Evolutionary conservation across 2,797 vertebrate species (phyloP).

Genomic region (Tapirus indicus): DNA sequence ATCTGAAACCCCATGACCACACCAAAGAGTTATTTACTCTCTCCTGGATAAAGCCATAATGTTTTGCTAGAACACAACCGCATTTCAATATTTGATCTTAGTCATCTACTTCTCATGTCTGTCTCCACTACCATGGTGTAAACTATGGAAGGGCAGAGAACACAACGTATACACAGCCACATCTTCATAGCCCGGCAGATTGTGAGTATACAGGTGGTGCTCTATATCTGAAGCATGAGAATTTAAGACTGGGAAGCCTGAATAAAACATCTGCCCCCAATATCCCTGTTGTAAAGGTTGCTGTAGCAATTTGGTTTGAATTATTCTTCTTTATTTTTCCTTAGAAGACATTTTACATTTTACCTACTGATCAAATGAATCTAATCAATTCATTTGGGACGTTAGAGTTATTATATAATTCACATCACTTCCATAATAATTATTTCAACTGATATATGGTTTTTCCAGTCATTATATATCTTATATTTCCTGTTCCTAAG

Average conservation of each 20-base stretch:
- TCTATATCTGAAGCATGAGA: background rate
- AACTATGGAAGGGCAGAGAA: background rate
- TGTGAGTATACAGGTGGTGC: background rate
- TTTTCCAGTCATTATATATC: conserved; percentile 31
- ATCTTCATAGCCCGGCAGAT: background rate
- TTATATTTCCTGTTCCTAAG: conserved; percentile 26
- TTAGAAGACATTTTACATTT: background rate
- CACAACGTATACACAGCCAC: fast-evolving
- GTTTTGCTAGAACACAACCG: background rate
- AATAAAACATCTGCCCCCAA: background rate
- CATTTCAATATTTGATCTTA: background rate
- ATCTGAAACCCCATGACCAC: background rate
- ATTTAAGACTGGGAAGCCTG: background rate
- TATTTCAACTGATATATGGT: conserved; percentile 4
- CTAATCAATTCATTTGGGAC: conserved; percentile 25
- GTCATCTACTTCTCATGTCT: background rate
- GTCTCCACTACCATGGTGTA: background rate
- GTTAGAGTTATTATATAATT: conserved; percentile 43
- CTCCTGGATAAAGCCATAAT: background rate
- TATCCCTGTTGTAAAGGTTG: background rate
- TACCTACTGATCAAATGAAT: background rate
- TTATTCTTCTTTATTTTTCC: background rate
- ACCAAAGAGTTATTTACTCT: background rate
- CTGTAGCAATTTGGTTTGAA: background rate
- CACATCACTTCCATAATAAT: conserved; percentile 33